A percentile compares a stretch with the other conserved stretches of the same genome.
These are phyloP conservation scores for Petromus typicus DNA, from an alignment of 2,113 vertebrate species.

Conservation along the genomic window DNA sequence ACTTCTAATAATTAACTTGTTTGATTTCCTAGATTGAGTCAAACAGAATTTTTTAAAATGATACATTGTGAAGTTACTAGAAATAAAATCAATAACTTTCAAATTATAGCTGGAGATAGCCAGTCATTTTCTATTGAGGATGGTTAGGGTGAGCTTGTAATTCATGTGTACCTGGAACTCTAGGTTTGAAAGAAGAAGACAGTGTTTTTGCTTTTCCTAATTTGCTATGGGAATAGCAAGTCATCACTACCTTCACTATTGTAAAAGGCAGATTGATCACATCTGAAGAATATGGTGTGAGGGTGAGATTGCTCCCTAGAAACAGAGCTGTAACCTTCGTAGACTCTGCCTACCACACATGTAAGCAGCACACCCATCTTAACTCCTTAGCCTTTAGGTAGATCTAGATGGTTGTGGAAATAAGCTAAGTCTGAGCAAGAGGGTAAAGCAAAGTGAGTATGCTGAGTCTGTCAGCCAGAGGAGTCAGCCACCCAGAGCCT, in stretches of 20 bases:
- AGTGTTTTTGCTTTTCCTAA: not conserved
- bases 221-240: not conserved
- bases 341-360: not conserved
- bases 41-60: not conserved
- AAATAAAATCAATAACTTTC: not conserved
- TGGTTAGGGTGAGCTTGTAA: not conserved
- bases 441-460: not conserved
- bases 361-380: not conserved
- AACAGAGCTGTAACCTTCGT: not conserved
- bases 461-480: not conserved
- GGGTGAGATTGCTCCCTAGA: not conserved
- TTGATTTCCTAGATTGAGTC: not conserved
- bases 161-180: not conserved
- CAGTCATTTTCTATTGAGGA: not conserved
- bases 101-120: not conserved
- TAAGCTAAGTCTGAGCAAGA: not conserved
- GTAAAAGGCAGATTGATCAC: not conserved
- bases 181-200: not conserved
- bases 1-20: not conserved
- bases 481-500: too few species aligned
- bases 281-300: not conserved
- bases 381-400: too few species aligned
- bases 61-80: not conserved
- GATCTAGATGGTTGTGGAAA: not conserved
- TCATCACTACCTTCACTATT: not conserved